phyloP scores from a whole-genome alignment of 2,113 vertebrate genomes.

The Gnathonemus longibarbis region DNA sequence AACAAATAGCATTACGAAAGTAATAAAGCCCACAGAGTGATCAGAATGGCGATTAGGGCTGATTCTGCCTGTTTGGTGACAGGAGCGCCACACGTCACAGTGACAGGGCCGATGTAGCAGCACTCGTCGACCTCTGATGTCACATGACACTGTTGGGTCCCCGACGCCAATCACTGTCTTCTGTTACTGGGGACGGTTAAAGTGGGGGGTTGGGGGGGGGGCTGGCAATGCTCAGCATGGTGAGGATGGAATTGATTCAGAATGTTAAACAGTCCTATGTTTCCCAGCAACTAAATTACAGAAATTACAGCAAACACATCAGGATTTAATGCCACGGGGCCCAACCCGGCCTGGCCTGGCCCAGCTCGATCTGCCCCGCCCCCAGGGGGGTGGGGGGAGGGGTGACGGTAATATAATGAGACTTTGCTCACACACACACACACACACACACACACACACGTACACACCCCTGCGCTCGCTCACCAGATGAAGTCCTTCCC shows the following conservation, averaged over 20 bases:
- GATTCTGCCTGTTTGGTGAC: background rate
- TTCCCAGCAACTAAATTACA: background rate
- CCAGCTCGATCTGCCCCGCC: background rate
- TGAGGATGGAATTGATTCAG: background rate
- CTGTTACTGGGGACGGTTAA: background rate
- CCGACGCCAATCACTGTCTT: background rate
- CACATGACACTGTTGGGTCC: background rate
- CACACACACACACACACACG: background rate
- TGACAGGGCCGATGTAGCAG: background rate
- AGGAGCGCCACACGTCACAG: background rate
- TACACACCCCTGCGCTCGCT: background rate
- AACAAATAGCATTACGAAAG: background rate
- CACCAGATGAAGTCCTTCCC: background rate
- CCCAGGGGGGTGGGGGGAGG: background rate
- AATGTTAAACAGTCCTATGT: background rate
- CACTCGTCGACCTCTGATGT: background rate
- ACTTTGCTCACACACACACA: too few species aligned
- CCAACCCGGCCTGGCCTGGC: background rate
- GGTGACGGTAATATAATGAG: background rate
- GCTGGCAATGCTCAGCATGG: background rate
- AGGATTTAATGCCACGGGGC: background rate
- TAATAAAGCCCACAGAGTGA: background rate
- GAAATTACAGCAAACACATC: conserved; percentile 2
- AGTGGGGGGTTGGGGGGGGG: background rate
- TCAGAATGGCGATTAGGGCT: background rate